Percentiles rank a stretch among this genome's conserved stretches.
phyloP scores from a whole-genome alignment of 2,888 invertebrate genomes.

The Tiliacea aurago region DNA sequence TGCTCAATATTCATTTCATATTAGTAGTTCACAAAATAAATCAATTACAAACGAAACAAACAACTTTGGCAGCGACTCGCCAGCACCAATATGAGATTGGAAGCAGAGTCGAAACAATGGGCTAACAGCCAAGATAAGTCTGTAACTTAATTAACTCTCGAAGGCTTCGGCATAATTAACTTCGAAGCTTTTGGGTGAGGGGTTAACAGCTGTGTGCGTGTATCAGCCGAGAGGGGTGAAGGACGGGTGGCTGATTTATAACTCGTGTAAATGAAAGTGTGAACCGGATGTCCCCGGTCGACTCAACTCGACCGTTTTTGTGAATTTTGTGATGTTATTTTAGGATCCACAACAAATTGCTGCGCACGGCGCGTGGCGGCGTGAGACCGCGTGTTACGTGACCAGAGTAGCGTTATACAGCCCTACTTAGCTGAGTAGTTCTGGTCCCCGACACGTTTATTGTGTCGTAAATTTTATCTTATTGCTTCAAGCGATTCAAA shows the following conservation, averaged over 20 bases:
- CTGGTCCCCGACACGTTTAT: slow-evolving; percentile 52
- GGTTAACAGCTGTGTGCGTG: slow-evolving; percentile 60
- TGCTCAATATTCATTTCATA: slow-evolving; percentile 7
- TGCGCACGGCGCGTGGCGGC: slow-evolving; percentile 34
- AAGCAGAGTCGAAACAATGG: slow-evolving; percentile 61
- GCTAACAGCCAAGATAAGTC: slow-evolving; percentile 67
- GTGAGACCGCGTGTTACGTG: slow-evolving; percentile 51
- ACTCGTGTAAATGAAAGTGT: slow-evolving; percentile 59
- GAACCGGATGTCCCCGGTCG: slow-evolving; percentile 29
- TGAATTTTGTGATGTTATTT: slow-evolving; percentile 61
- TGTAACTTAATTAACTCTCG: slow-evolving; percentile 72
- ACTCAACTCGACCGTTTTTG: slow-evolving; percentile 41
- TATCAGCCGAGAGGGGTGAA: slow-evolving; percentile 36
- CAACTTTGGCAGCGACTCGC: slow-evolving; percentile 48
- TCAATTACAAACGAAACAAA: slow-evolving; percentile 56
- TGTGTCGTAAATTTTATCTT: slow-evolving; percentile 55
- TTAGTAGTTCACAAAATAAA: slow-evolving; percentile 48
- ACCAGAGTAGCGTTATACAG: slow-evolving; percentile 40
- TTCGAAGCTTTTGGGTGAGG: slow-evolving; percentile 65
- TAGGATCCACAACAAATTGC: slow-evolving; percentile 60
- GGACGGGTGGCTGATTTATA: slow-evolving; percentile 54
- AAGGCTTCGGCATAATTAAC: slow-evolving; percentile 72
- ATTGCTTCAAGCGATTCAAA: slow-evolving; percentile 55
- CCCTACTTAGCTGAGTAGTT: slow-evolving; percentile 57
- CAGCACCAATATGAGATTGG: slow-evolving; percentile 57